Conservation (phyloP, 2,888 invertebrate genomes). For the Celastrina argiolus region DNA sequence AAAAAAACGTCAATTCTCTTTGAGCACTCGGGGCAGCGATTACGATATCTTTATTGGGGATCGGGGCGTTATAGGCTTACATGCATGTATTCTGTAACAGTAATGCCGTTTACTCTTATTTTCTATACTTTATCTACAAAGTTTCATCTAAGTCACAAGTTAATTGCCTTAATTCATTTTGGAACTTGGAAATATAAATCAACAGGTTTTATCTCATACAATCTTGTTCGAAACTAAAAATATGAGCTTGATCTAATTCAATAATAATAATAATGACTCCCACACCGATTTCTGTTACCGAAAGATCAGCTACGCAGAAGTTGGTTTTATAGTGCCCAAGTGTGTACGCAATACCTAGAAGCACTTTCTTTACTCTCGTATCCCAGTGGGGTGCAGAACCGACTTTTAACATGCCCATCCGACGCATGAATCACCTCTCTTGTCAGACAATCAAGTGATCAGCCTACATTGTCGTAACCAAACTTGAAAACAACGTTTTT, state of each 20-base stretch:
- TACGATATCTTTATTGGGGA: constrained; percentile 31
- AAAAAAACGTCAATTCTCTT: constrained; percentile 24
- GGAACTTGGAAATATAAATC: not conserved
- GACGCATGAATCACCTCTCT: too few relatives aligned
- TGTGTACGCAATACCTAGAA: too few relatives aligned
- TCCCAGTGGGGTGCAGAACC: too few relatives aligned
- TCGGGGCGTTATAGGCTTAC: constrained; percentile 21
- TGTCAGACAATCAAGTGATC: too few relatives aligned
- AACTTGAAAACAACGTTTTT: too few relatives aligned
- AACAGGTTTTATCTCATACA: not conserved
- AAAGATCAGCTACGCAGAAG: too few relatives aligned
- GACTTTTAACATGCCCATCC: too few relatives aligned
- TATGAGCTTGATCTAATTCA: not conserved
- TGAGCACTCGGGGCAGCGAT: constrained; percentile 26
- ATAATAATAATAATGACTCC: not conserved
- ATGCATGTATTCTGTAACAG: constrained; percentile 13
- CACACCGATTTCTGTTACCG: too few relatives aligned
- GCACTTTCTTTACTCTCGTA: too few relatives aligned
- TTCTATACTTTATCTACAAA: not conserved
- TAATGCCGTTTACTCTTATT: not conserved
- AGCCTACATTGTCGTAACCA: too few relatives aligned
- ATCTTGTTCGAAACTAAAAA: not conserved
- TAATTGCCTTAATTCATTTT: not conserved
- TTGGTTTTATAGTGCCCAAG: too few relatives aligned
- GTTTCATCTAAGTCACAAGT: not conserved